Evolutionary conservation across 2,888 invertebrate genomes (phyloP), one percentile per base, ranked within the genome.

Genomic region (Apotomis capreana): DNA sequence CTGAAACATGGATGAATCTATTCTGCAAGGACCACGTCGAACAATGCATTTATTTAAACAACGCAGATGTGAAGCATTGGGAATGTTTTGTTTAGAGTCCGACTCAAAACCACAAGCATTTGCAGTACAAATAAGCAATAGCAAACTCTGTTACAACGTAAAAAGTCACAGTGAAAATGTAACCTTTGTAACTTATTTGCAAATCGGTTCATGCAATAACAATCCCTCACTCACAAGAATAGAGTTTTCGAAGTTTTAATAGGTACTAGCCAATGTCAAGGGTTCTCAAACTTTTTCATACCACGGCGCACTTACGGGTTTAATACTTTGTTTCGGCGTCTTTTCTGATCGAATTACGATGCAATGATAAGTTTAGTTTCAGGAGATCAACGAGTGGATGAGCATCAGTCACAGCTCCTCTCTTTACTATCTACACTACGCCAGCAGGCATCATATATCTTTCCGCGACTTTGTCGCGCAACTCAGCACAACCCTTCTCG

Each of bases 1-100:
- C 4, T 37, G 13, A 5, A 54, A 4, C 15, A 9, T 9, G 3
- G 52, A 52, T 26, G 44, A 26, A 55, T 61, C 26, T 61, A 51
- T 36, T n/a, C 61, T 44, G 26, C 10, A 64, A 40, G 54, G 40
- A 44, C 44, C 15, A 37, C 36, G 49, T 49, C 9, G 64, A 44
- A 64, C 64, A 64, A 55, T 64, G 54, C 44, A 54, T 55, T 64
- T 64, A 54, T 54, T 63, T 63, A 63, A 52, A 54, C 54, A 54
- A 40, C 54, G 54, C 40, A 15, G 46, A 55, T 65, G 64, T 55
- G 54, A 55, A 55, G 55, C 46, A 65, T 57, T 55, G 65, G 55
- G 26, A 26, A 54, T 57, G 65, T 65, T 65, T 65, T 54, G 68
- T 61, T 61, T 13, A 59, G 54, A 12, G 60, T 65, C 57, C 44